Evolutionary conservation across 64 coral and sea anemone genomes (phyloP).

Genomic region (Platygyra sinensis): DNA sequence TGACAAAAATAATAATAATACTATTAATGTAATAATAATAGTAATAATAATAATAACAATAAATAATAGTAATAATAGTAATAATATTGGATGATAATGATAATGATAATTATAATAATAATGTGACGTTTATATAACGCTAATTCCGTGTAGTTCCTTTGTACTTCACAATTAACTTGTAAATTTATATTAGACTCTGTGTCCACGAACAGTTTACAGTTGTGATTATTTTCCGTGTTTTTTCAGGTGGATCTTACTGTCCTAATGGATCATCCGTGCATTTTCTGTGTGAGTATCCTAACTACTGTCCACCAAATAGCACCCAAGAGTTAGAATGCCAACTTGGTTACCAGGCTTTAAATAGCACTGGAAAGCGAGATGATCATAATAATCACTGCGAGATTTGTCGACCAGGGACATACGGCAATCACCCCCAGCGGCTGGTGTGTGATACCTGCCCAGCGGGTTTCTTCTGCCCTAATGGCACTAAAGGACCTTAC

Average conservation of each 20-base stretch:
- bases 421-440: conserved; percentile 79
- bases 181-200: no score
- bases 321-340: conserved; percentile 51
- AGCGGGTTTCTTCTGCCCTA: conserved; percentile 80
- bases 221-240: conserved; percentile 1
- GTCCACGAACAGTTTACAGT: background rate
- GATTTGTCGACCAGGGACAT: conserved; percentile 68
- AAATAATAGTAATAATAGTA: no score
- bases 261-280: conserved; percentile 43
- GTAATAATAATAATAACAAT: no score
- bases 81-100: no score
- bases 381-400: conserved; percentile 41
- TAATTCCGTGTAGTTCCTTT: no score
- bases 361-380: conserved; percentile 35
- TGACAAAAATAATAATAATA: no score
- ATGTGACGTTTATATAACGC: no score
- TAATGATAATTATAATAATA: no score
- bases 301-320: conserved; percentile 75
- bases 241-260: conserved; percentile 91
- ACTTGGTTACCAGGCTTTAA: conserved; percentile 69
- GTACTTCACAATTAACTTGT: no score
- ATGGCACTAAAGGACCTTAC: conserved; percentile 70
- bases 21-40: no score
- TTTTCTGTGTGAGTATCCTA: conserved; percentile 68
- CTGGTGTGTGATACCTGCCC: conserved; percentile 74